phyloP scores from a whole-genome alignment of 2,888 invertebrate species.

The Leucophora obtusa region DNA sequence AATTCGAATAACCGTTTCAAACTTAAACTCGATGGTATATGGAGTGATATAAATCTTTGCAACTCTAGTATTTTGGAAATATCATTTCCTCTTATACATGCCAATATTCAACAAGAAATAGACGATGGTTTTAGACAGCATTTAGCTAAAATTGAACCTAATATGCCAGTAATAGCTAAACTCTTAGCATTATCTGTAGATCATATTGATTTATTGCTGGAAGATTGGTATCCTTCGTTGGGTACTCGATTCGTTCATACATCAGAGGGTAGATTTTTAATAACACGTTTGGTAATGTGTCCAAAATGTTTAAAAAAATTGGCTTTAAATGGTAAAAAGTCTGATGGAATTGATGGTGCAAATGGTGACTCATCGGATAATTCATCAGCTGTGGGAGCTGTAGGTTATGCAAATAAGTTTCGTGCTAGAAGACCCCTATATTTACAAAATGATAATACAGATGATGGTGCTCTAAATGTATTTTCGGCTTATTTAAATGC shows the following conservation, averaged over 20 bases:
- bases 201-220: constrained; percentile 95
- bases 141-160: constrained; percentile 82
- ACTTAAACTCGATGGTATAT: constrained; percentile 89
- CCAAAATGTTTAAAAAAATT: constrained; percentile 87
- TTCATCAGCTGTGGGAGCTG: constrained; percentile 45
- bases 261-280: constrained; percentile 95
- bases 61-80: constrained; percentile 92
- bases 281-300: constrained; percentile 95
- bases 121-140: constrained; percentile 78
- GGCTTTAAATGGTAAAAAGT: constrained; percentile 65
- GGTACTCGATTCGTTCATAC: constrained; percentile 99
- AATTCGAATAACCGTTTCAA: constrained; percentile 82
- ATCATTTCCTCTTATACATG: constrained; percentile 83
- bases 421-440: constrained; percentile 67
- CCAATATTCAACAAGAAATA: constrained; percentile 81
- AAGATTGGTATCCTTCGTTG: constrained; percentile 98
- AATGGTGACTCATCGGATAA: constrained; percentile 46
- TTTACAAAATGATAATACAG: constrained; percentile 69
- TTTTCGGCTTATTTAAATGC: constrained; percentile 75
- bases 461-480: constrained; percentile 72
- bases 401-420: constrained; percentile 68
- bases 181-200: constrained; percentile 93
- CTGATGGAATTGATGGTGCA: constrained; percentile 41
- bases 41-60: constrained; percentile 90
- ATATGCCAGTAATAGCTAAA: constrained; percentile 88